Evolutionary conservation across 2,113 vertebrate genomes (phyloP), one percentile per base, ranked within the genome.

Genomic region (Rhea pennata): DNA sequence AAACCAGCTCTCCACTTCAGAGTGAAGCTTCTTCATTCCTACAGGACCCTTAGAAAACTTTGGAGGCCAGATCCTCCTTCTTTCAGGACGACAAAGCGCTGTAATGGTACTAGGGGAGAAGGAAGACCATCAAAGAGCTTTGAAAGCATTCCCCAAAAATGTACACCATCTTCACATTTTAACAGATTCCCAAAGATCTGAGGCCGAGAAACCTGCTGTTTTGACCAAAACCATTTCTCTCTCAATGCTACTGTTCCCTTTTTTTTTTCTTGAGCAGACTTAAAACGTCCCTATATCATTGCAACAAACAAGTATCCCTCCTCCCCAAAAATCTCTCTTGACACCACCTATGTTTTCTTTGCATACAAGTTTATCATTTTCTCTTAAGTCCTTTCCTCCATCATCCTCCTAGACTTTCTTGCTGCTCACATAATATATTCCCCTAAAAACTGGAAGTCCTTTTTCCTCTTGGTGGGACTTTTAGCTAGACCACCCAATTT

Each of bases 361-460:
- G 29, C 2, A 6, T 27, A 11, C 19, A 12, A 12, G 9, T 46
- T 78, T 69, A 67, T 66, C 88, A 46, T 48, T 56, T 33, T 23
- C 76, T 58, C 86, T 53, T 12, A 5, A 56, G 16, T 6, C 26
- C 26, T 24, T n/a, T 82, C 78, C 81, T 81, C 48, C 75, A 48
- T 24, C 65, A 9, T 11, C 69, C 69, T 82, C 66, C 10, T 19
- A 48, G 58, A 92, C 62, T 84, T 72, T 84, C 42, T 54, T 46
- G 7, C 13, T 2, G 5, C 48, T 84, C 40, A 11, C 2, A 0
- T 2, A 2, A 7, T 14, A 13, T 4, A 36, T 42, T 27, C 23
- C 48, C 54, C 80, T n/a, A 6, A 13, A 70, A 88, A n/a, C 4
- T 12, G 48, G 5, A 76, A 79, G 36, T 44, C 44, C 61, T 78